phyloP scores from a whole-genome alignment of 2,888 invertebrate species.

The Muschampia plurimacula region DNA sequence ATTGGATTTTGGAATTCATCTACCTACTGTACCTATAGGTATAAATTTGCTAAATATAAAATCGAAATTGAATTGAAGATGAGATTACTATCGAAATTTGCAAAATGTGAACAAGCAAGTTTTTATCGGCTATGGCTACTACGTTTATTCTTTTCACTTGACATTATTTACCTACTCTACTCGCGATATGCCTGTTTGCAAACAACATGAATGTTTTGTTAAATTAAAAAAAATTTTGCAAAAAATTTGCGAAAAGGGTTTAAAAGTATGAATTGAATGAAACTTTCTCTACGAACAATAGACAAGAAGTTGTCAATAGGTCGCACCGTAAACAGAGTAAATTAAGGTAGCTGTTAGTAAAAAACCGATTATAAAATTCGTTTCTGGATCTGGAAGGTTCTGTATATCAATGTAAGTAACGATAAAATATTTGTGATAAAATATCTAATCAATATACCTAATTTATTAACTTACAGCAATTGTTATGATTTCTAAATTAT shows the following conservation, averaged over 20 bases:
- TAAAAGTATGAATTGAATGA: constrained; percentile 60
- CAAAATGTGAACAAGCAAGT: constrained; percentile 27
- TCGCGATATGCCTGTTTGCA: not conserved
- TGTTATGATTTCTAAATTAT: too few species aligned
- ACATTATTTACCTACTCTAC: not conserved
- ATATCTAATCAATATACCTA: too few species aligned
- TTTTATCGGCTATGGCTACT: not conserved
- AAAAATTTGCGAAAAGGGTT: constrained; percentile 71
- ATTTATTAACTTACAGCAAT: too few species aligned
- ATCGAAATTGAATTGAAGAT: not conserved
- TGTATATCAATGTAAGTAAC: not conserved
- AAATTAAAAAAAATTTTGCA: constrained; percentile 35
- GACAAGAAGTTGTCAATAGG: constrained; percentile 37
- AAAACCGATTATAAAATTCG: constrained; percentile 2
- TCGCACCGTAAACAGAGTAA: constrained; percentile 41
- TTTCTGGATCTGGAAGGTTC: not conserved
- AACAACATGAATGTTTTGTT: constrained; percentile 4
- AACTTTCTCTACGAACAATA: constrained; percentile 75
- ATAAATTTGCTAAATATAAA: not conserved
- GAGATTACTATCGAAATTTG: not conserved
- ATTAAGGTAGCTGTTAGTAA: constrained; percentile 59
- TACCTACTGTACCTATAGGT: not conserved
- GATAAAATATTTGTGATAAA: too few species aligned
- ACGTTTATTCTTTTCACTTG: not conserved
- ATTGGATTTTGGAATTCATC: not conserved